Conservation (phyloP, 2,113 vertebrate species). For the Thalassarche chlororhynchos region DNA sequence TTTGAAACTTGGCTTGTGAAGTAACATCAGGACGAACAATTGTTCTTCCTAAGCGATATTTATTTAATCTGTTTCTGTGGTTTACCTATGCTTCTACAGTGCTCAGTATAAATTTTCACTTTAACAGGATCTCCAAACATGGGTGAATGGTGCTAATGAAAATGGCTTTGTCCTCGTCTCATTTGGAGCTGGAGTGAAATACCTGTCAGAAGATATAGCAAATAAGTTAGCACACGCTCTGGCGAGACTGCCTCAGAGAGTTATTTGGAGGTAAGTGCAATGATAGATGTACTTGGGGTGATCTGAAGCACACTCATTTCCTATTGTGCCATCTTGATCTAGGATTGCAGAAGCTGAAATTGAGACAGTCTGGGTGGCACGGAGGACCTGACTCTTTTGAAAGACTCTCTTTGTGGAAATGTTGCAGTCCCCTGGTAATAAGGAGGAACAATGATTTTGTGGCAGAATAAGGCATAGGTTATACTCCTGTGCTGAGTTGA, state of each 20-base stretch:
- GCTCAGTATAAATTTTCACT: not conserved
- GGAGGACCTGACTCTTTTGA: not conserved
- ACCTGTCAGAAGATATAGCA: constrained; percentile 93
- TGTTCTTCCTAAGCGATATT: not conserved
- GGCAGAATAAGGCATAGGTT: not conserved
- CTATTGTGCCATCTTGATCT: not conserved
- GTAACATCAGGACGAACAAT: fast-evolving
- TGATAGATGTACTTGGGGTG: not conserved
- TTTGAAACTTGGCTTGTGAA: not conserved
- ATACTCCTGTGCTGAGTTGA: not conserved
- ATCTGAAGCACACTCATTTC: not conserved
- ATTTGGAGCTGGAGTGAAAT: constrained; percentile 97
- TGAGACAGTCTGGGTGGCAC: not conserved
- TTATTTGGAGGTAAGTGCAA: constrained; percentile 91
- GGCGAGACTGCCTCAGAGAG: constrained; percentile 88
- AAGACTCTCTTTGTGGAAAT: not conserved
- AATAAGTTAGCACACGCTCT: constrained; percentile 90
- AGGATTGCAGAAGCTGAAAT: not conserved
- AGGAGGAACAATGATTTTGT: not conserved
- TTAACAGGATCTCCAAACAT: constrained; percentile 86
- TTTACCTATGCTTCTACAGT: not conserved
- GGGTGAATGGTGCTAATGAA: constrained; percentile 87
- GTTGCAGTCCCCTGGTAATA: not conserved
- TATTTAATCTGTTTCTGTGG: not conserved
- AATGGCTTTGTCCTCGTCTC: constrained; percentile 96